phyloP scores from a whole-genome alignment of 2,113 vertebrate species.

The Pongo abelii region DNA sequence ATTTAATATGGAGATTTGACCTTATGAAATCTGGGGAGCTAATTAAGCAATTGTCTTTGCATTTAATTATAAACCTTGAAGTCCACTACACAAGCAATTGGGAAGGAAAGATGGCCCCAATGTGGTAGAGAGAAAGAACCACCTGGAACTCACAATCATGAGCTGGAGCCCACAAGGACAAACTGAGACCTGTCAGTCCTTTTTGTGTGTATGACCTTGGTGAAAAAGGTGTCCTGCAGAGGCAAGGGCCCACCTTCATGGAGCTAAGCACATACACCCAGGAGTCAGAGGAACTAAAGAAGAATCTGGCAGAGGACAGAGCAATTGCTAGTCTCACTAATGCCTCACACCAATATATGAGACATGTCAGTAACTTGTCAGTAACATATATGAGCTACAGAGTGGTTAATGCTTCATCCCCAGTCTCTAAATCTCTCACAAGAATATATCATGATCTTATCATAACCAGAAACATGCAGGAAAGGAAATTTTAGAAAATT shows the following conservation, averaged over 20 bases:
- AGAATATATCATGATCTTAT: not conserved
- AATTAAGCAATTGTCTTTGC: not conserved
- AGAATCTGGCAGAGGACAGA: not conserved
- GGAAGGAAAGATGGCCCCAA: not conserved
- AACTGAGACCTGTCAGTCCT: not conserved
- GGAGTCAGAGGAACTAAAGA: not conserved
- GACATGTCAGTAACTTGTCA: not conserved
- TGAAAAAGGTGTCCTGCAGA: not conserved
- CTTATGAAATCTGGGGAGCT: not conserved
- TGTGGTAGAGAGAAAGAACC: not conserved
- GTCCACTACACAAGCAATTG: not conserved
- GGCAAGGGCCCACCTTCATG: not conserved
- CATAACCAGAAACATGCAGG: not conserved
- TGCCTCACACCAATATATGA: fast-evolving
- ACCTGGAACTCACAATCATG: not conserved
- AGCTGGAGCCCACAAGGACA: not conserved
- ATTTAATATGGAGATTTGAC: not conserved
- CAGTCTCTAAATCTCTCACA: not conserved
- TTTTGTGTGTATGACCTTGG: not conserved
- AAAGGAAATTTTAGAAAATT: not conserved
- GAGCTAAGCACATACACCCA: not conserved
- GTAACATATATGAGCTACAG: fast-evolving
- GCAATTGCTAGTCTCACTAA: fast-evolving
- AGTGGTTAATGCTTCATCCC: not conserved
- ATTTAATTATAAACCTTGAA: not conserved